phyloP scores from a whole-genome alignment of 2,113 vertebrate species.

The Rhinichthys klamathensis region DNA sequence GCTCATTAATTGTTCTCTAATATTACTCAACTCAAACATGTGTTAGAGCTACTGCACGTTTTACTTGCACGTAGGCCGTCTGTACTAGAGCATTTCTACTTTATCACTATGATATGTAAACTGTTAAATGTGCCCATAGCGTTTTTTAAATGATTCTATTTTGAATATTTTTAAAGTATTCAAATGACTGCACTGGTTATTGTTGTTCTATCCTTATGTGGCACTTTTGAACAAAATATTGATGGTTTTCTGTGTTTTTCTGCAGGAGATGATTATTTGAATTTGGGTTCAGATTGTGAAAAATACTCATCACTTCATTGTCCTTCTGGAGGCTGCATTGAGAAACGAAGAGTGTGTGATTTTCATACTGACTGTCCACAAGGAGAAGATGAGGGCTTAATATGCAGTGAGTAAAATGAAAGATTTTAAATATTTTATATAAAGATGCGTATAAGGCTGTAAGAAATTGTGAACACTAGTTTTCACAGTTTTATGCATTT shows the following conservation, averaged over 20 bases:
- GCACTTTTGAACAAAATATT: background rate
- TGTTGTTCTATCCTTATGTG: background rate
- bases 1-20: background rate
- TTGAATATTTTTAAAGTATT: background rate
- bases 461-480: background rate
- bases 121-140: background rate
- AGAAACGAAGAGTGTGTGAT: conserved; percentile 80
- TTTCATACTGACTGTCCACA: conserved; percentile 81
- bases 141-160: background rate
- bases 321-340: conserved; percentile 75
- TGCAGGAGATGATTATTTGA: conserved; percentile 58
- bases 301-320: conserved; percentile 74
- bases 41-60: background rate
- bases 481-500: background rate
- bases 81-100: background rate
- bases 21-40: background rate
- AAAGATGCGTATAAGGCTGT: background rate
- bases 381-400: conserved; percentile 75
- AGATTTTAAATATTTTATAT: conserved; percentile 25
- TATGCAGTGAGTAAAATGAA: conserved; percentile 79
- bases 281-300: conserved; percentile 58
- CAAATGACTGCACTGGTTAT: background rate
- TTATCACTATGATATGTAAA: background rate
- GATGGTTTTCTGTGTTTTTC: conserved; percentile 2
- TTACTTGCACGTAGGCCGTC: background rate